Evolutionary conservation across 2,113 vertebrate genomes (phyloP).

Genomic region (Dromiciops gliroides): DNA sequence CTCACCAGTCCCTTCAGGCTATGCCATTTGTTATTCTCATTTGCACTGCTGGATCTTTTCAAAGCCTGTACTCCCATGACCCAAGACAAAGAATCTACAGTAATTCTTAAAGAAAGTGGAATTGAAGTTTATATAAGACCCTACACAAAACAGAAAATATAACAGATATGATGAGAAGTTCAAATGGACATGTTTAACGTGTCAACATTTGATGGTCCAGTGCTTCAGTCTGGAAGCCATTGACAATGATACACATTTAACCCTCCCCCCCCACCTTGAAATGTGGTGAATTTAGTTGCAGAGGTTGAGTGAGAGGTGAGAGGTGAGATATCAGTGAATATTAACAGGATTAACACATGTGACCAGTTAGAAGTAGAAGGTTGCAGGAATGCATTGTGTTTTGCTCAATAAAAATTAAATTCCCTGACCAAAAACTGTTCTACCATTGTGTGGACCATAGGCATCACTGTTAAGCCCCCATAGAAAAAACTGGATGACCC

Average conservation of each 20-base stretch:
- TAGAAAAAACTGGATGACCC: slow-evolving; percentile 65
- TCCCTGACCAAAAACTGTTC: background rate
- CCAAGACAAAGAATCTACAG: background rate
- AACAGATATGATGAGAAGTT: slow-evolving; percentile 6
- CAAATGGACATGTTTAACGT: background rate
- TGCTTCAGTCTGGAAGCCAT: background rate
- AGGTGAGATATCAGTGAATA: background rate
- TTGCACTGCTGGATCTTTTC: slow-evolving; percentile 26
- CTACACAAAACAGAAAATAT: slow-evolving; percentile 31
- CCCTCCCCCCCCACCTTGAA: background rate
- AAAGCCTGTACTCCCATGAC: background rate
- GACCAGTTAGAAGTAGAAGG: background rate
- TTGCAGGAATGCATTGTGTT: slow-evolving; percentile 9
- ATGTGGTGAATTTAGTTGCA: slow-evolving; percentile 1
- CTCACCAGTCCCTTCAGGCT: background rate
- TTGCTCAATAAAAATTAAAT: slow-evolving; percentile 44
- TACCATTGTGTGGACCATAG: slow-evolving; percentile 13
- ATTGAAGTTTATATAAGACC: slow-evolving; percentile 7
- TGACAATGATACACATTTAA: background rate
- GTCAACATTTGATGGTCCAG: background rate
- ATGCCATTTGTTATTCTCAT: slow-evolving; percentile 50
- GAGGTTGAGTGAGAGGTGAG: background rate
- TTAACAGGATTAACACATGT: background rate
- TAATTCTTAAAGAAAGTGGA: background rate
- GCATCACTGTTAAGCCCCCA: slow-evolving; percentile 48